Percentiles rank a stretch among this genome's conserved stretches.
Conservation (phyloP, 2,797 vertebrate species). For the Rachycentron canadum region DNA sequence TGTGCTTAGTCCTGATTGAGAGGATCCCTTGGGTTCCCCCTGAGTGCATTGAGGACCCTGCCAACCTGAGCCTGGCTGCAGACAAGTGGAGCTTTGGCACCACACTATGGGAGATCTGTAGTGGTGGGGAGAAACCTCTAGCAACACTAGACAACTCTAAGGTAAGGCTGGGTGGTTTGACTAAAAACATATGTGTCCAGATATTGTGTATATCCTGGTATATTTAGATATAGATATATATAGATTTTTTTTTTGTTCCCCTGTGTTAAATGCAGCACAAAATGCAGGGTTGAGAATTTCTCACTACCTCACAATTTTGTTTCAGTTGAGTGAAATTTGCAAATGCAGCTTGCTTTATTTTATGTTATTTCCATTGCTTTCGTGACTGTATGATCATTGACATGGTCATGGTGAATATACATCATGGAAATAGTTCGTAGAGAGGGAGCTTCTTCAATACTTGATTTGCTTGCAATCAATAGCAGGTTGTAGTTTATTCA, state of each 20-base stretch:
- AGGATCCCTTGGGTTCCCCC: slow-evolving; percentile 98
- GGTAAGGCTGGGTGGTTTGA: slow-evolving; percentile 61
- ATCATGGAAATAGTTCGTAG: background rate
- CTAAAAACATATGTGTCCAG: background rate
- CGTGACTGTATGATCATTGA: background rate
- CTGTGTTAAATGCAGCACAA: background rate
- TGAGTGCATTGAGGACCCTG: slow-evolving; percentile 92
- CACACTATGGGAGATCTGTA: slow-evolving; percentile 98
- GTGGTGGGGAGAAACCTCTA: slow-evolving; percentile 94
- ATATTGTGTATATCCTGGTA: background rate
- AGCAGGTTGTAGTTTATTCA: background rate
- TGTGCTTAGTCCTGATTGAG: slow-evolving; percentile 91
- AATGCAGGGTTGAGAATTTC: background rate
- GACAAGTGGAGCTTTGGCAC: slow-evolving; percentile 99
- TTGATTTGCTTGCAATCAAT: background rate
- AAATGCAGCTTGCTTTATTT: background rate
- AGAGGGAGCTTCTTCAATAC: no score
- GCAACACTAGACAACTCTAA: slow-evolving; percentile 90
- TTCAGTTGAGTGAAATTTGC: background rate
- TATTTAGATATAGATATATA: no score
- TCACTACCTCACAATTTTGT: background rate
- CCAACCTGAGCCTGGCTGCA: slow-evolving; percentile 88
- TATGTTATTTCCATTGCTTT: background rate
- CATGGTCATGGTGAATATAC: background rate
- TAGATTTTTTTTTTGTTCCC: background rate